Percentiles rank a stretch among this genome's conserved stretches.
Conservation (phyloP, 2,113 vertebrate species). For the Caloenas nicobarica region DNA sequence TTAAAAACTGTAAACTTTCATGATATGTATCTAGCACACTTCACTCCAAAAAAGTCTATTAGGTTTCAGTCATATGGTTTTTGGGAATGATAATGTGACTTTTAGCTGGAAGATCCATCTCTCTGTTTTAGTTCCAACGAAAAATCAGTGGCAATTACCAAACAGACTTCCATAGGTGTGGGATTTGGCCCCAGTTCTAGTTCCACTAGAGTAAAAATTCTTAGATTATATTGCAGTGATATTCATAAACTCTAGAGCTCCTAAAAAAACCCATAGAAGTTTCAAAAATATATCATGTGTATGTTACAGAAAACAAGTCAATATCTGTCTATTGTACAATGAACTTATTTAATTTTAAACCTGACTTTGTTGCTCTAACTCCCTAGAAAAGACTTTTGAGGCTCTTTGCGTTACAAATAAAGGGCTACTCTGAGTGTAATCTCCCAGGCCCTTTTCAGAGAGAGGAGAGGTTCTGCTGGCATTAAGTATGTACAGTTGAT, state of each 20-base stretch:
- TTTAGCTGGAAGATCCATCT: not conserved
- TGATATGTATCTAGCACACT: not conserved
- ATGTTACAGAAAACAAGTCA: not conserved
- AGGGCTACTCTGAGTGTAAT: not conserved
- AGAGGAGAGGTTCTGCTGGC: not conserved
- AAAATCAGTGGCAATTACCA: not conserved
- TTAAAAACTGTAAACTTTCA: not conserved
- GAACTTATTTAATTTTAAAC: slow-evolving; percentile 9
- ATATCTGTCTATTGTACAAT: not conserved
- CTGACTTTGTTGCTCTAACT: not conserved
- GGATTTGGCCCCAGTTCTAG: not conserved
- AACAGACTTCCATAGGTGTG: not conserved
- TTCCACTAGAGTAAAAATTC: not conserved
- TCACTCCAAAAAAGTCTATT: not conserved
- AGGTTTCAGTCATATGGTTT: not conserved
- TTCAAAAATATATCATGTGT: not conserved
- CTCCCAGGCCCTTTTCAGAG: not conserved
- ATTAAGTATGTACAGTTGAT: not conserved
- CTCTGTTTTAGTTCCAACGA: not conserved
- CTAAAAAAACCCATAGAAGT: not conserved
- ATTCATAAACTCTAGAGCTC: not conserved
- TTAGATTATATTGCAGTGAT: not conserved
- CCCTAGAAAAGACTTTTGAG: not conserved
- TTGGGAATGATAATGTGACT: not conserved
- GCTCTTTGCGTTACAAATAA: slow-evolving; percentile 1